Base-by-base conservation (phyloP, 2,113 vertebrate genomes). In the Aplodontia rufa region DNA sequence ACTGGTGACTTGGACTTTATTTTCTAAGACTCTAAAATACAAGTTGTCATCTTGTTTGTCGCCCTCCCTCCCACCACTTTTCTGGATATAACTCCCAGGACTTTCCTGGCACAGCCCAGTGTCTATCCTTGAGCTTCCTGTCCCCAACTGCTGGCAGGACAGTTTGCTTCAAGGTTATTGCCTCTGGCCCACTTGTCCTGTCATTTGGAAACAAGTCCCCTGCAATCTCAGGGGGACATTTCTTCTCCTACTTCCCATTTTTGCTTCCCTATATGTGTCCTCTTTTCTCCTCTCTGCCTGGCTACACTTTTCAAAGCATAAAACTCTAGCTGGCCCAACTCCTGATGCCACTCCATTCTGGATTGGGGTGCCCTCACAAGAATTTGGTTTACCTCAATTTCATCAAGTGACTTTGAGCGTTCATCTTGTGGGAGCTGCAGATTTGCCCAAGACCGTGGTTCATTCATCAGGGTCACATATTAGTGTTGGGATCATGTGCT, bases 131-230 rank as follows among this genome's bases (percentile, higher is more conserved):
- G 26, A 37, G n/a, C 40, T 96, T 96, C 96, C 97, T 93, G 78
- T 95, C 37, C 37, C 32, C 83, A 80, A 4, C 53, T 94, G 22
- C 64, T 97, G 96, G 94, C 93, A 95, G 88, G 58, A 96, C 62
- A 55, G 8, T 81, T 86, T 83, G 68, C 82, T 97, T 96, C 75
- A 22, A 16, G 92, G 92, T 97, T 75, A 85, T 85, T 69, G 66
- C 90, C 78, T 91, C 60, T 58, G 81, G 78, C 53, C 51, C 6
- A 5, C 68, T 80, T 79, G 49, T 84, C 51, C 49, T 72, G 55
- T n/a, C 49, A 45, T 71, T 79, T 81, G 66, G 84, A 91, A 93
- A 26, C 37, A 69, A 79, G 85, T 86, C 60, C 12, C 24, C 62
- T 96, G 88, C 51, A 79, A 87, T 49, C 84, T 66, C 58, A 75